These are phyloP conservation scores for Aromia moschata DNA, from an alignment of 2,888 invertebrate species.

Conservation along the genomic window DNA sequence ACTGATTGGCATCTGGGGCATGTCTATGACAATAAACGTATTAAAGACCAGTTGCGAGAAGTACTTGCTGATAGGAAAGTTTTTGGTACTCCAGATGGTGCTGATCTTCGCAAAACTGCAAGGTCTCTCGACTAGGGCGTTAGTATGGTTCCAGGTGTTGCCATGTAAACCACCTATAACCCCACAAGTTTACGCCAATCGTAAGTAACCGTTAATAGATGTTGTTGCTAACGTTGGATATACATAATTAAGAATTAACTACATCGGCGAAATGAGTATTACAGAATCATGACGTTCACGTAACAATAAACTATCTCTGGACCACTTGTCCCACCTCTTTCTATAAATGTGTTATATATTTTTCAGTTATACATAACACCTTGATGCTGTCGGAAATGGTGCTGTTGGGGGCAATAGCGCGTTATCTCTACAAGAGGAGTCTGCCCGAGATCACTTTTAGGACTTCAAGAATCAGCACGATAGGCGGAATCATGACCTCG, in stretches of 20 bases:
- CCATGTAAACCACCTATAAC: conserved; percentile 74
- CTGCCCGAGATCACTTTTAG: conserved; percentile 50
- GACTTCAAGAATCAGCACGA: conserved; percentile 38
- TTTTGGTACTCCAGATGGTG: conserved; percentile 71
- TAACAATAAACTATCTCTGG: no score
- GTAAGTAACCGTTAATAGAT: conserved; percentile 69
- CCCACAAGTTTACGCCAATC: conserved; percentile 72
- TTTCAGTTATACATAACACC: conserved; percentile 75
- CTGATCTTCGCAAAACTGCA: conserved; percentile 75
- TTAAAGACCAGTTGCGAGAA: conserved; percentile 63
- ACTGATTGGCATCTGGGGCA: conserved; percentile 74
- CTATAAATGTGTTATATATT: no score
- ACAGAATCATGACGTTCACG: no score
- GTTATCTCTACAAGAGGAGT: conserved; percentile 68
- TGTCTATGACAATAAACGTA: conserved; percentile 71
- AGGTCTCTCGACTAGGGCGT: conserved; percentile 67
- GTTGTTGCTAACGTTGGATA: no score
- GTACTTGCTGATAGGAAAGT: conserved; percentile 63
- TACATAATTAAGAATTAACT: no score
- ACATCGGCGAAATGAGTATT: no score
- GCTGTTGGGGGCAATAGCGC: conserved; percentile 70
- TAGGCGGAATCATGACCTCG: conserved; percentile 40
- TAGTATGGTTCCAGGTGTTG: conserved; percentile 67
- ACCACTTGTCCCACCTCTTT: no score
- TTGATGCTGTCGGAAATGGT: conserved; percentile 77